Evolutionary conservation across 2,113 vertebrate genomes (phyloP).

Genomic region (Sarotherodon lohbergeri): DNA sequence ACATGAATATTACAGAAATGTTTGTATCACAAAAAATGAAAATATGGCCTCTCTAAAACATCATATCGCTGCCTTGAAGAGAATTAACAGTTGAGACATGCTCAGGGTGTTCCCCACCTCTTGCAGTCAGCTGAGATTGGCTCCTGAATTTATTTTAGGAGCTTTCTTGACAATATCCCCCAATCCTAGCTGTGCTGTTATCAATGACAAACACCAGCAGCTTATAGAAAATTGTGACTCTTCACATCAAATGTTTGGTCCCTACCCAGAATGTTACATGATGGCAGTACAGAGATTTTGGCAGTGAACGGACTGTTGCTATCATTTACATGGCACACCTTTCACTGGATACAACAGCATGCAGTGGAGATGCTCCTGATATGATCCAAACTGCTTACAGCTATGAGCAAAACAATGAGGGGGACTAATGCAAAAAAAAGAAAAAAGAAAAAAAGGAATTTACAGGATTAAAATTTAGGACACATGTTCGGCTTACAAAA

Average conservation of each 20-base stretch:
- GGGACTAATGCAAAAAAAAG: neutral
- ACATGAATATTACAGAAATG: neutral
- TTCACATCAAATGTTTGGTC: conserved; percentile 35
- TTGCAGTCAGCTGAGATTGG: neutral
- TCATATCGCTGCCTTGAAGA: neutral
- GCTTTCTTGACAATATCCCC: neutral
- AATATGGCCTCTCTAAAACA: neutral
- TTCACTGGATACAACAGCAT: neutral
- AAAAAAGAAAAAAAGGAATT: neutral
- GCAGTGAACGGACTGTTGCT: conserved; percentile 27
- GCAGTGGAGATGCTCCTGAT: neutral
- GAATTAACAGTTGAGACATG: neutral
- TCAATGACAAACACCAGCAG: neutral
- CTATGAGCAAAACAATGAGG: neutral
- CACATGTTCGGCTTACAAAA: neutral
- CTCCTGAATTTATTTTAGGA: neutral
- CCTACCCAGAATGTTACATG: conserved; percentile 1
- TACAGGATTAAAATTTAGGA: neutral
- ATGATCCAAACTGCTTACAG: neutral
- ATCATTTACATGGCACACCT: neutral
- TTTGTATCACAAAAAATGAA: neutral
- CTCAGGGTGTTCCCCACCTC: neutral
- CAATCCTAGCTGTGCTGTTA: neutral
- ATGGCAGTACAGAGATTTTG: conserved; percentile 46
- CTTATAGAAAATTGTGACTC: neutral